A percentile compares a stretch with the other conserved stretches of the same genome.
phyloP scores from a whole-genome alignment of 37 sponge, comb jelly and placozoan genomes.

The Axinella damicornis region DNA sequence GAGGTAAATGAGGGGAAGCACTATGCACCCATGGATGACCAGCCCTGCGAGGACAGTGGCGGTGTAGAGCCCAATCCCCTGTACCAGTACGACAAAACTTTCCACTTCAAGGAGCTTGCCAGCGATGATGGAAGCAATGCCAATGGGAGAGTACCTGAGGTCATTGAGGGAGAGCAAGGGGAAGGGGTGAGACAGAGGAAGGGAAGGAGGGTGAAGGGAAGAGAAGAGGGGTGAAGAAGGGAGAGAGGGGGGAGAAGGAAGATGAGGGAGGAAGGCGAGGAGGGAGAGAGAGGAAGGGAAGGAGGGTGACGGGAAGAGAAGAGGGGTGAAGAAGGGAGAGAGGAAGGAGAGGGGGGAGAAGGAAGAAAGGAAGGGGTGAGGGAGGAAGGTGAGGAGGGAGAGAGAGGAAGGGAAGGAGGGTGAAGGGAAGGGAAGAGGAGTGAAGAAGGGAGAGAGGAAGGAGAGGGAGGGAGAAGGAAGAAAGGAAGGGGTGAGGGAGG shows the following conservation, averaged over 20 bases:
- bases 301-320: no score
- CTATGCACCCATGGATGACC: slow-evolving; percentile 84
- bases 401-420: neutral
- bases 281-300: no score
- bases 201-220: no score
- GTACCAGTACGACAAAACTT: slow-evolving; percentile 61
- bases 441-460: neutral
- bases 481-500: neutral
- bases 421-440: neutral
- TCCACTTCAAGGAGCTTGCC: slow-evolving; percentile 86
- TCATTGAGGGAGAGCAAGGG: neutral
- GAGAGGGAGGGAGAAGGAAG: neutral
- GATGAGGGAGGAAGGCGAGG: no score
- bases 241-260: neutral
- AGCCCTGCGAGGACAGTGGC: slow-evolving; percentile 87
- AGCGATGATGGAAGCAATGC: slow-evolving; percentile 93
- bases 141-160: slow-evolving; percentile 93
- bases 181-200: neutral
- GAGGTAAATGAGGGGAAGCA: slow-evolving; percentile 87
- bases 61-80: slow-evolving; percentile 85
- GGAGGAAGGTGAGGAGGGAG: neutral
- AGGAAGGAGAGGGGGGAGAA: neutral
- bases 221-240: no score
- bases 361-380: neutral
- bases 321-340: no score